Conservation (phyloP, 2,113 vertebrate species). For the Upupa epops region DNA sequence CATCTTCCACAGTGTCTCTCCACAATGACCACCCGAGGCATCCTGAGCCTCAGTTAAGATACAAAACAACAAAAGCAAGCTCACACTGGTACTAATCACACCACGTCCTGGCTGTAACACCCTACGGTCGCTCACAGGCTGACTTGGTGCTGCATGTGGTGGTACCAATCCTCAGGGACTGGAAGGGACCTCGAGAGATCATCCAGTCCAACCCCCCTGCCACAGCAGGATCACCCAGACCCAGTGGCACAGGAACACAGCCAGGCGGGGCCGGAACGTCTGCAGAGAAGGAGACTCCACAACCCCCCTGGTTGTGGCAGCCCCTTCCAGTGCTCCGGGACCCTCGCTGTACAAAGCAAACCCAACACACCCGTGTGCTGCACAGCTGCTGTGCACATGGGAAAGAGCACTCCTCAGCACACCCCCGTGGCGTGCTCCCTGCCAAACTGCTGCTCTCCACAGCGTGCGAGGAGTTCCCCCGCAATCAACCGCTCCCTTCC, state of each 20-base stretch:
- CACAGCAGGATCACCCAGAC: too few relatives aligned
- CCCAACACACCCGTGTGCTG: background rate
- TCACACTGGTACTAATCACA: background rate
- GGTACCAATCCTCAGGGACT: too few relatives aligned
- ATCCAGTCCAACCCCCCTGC: too few relatives aligned
- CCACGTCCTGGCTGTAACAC: rapidly evolving
- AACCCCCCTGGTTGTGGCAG: too few relatives aligned
- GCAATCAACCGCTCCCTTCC: background rate
- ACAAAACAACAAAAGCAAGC: background rate
- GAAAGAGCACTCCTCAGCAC: background rate
- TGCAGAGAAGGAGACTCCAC: too few relatives aligned
- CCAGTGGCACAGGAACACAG: too few relatives aligned
- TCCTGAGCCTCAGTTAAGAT: too few relatives aligned
- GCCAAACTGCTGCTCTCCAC: background rate
- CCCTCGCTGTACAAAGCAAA: background rate
- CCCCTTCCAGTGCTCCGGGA: too few relatives aligned
- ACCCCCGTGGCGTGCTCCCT: background rate
- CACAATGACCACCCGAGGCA: too few relatives aligned
- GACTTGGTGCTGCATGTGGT: background rate
- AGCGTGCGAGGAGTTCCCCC: background rate
- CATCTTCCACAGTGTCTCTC: background rate
- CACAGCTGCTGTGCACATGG: background rate
- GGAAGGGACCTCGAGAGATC: too few relatives aligned
- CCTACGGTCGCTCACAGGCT: background rate
- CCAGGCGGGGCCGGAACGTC: too few relatives aligned